Conservation (phyloP, 2,113 vertebrate species). For the Canis aureus region DNA sequence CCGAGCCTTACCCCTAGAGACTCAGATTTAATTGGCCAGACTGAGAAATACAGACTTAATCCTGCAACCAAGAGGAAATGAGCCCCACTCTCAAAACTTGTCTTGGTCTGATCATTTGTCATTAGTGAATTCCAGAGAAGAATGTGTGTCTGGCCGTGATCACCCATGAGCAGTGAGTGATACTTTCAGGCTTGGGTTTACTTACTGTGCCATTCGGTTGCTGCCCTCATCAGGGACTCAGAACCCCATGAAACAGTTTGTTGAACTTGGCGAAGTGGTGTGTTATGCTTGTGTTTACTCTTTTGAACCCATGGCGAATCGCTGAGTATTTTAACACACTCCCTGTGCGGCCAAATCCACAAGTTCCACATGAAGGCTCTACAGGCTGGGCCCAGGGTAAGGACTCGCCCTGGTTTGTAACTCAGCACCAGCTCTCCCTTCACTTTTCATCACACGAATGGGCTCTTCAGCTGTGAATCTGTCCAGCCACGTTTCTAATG, state of each 20-base stretch:
- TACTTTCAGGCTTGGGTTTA: neutral
- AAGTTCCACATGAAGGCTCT: constrained; percentile 40
- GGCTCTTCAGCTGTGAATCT: constrained; percentile 72
- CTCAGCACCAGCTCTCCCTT: neutral
- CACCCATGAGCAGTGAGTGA: neutral
- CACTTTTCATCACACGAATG: neutral
- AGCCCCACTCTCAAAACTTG: neutral
- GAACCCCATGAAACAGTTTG: constrained; percentile 53
- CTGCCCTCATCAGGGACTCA: constrained; percentile 45
- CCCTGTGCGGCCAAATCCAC: neutral
- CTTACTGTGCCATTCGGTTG: constrained; percentile 28
- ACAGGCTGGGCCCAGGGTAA: neutral
- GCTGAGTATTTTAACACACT: constrained; percentile 13
- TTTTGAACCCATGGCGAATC: neutral
- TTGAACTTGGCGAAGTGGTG: constrained; percentile 59
- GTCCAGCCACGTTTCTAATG: constrained; percentile 84
- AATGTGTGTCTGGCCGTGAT: neutral
- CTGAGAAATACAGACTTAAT: neutral
- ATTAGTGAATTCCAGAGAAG: neutral
- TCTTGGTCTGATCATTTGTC: neutral
- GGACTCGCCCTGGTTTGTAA: neutral
- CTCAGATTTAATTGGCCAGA: neutral
- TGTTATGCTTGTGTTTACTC: constrained; percentile 37
- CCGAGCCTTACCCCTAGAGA: neutral
- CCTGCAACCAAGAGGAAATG: neutral